Conservation (phyloP, 2,797 vertebrate species). For the Prionace glauca region DNA sequence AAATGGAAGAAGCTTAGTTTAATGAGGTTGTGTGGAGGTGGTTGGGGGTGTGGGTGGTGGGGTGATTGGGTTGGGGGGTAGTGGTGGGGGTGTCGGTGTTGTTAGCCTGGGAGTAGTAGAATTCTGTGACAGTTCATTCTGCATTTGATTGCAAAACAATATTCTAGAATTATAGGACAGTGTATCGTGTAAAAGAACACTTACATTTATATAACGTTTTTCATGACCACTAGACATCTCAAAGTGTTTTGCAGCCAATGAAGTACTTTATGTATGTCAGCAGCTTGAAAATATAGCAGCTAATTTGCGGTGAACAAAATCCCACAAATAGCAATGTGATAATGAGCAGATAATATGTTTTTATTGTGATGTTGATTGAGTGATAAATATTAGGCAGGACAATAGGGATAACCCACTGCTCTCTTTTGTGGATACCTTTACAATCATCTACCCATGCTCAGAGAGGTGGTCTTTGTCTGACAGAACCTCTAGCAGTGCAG, state of each 20-base stretch:
- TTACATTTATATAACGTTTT: not conserved
- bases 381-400: not conserved
- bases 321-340: not conserved
- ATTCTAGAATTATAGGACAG: not conserved
- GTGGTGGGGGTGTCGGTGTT: not conserved
- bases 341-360: not conserved
- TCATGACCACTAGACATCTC: not conserved
- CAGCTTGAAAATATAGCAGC: not conserved
- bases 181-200: not conserved
- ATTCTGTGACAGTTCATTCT: too few relatives aligned
- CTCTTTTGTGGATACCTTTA: not conserved
- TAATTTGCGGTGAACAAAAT: not conserved
- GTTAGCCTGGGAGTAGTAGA: not conserved
- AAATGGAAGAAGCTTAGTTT: not conserved
- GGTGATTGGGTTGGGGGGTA: too few relatives aligned
- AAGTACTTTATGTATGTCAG: not conserved
- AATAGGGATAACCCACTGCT: not conserved
- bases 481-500: too few relatives aligned
- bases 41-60: too few relatives aligned
- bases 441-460: too few relatives aligned
- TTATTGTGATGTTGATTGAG: not conserved
- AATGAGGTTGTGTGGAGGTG: not conserved
- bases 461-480: too few relatives aligned
- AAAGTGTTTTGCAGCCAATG: not conserved
- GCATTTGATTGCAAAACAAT: not conserved